Evolutionary conservation across 2,888 invertebrate species (phyloP).

Genomic region (Diarsia mendica): DNA sequence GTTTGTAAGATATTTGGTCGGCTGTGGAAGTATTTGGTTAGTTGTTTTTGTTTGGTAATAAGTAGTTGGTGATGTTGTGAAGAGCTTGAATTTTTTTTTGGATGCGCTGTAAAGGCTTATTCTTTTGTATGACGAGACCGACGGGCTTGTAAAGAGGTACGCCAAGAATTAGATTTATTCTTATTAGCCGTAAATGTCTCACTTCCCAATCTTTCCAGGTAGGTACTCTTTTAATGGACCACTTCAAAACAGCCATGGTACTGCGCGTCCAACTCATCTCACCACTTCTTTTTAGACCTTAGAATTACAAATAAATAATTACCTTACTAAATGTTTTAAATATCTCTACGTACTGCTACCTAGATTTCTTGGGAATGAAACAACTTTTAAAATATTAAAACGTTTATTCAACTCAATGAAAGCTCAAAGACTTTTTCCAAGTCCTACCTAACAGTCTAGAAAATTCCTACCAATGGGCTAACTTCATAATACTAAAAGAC

Average conservation of each 20-base stretch:
- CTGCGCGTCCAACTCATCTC: neutral
- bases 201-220: neutral
- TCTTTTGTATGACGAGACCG: neutral
- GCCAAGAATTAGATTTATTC: too few relatives aligned
- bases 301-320: neutral
- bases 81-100: neutral
- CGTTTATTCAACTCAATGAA: neutral
- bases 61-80: neutral
- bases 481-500: conserved; percentile 30
- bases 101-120: neutral
- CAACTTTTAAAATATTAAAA: neutral
- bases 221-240: neutral
- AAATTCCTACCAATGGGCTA: neutral
- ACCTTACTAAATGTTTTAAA: neutral
- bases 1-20: neutral
- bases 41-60: neutral
- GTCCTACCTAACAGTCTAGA: neutral
- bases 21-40: neutral
- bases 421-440: neutral
- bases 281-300: neutral
- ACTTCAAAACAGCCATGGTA: neutral
- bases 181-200: neutral
- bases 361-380: neutral
- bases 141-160: neutral
- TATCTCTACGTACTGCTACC: neutral